These are phyloP conservation scores for Florisuga fusca DNA, from an alignment of 2,797 vertebrate genomes.

Conservation along the genomic window DNA sequence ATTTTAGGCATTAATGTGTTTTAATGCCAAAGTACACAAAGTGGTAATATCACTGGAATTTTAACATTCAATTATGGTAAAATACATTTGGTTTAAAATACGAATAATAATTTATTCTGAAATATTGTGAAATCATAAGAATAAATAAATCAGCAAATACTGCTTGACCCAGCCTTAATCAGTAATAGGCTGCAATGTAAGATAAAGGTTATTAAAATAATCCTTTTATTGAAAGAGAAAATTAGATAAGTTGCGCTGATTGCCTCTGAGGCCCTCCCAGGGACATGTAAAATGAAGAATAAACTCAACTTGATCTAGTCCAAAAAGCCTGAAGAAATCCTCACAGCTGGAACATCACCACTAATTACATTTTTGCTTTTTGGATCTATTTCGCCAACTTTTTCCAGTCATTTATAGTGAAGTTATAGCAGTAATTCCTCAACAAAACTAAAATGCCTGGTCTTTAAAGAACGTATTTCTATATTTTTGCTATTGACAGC, in stretches of 20 bases:
- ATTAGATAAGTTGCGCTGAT: constrained; percentile 78
- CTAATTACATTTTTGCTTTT: constrained; percentile 77
- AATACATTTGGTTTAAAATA: constrained; percentile 16
- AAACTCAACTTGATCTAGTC: constrained; percentile 78
- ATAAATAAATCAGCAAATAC: constrained; percentile 49
- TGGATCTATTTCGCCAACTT: constrained; percentile 69
- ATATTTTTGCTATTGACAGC: constrained; percentile 62
- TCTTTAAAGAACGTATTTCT: constrained; percentile 67
- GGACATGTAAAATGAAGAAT: constrained; percentile 73
- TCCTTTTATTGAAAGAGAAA: constrained; percentile 77
- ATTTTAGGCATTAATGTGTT: neutral
- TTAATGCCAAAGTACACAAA: neutral
- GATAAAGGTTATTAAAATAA: constrained; percentile 78
- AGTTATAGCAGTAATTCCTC: constrained; percentile 57
- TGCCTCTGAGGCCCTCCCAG: constrained; percentile 76
- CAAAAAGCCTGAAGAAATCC: constrained; percentile 72
- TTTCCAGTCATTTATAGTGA: constrained; percentile 70
- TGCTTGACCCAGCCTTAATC: constrained; percentile 52
- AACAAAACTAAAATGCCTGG: constrained; percentile 65
- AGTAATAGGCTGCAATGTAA: constrained; percentile 69
- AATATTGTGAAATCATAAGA: constrained; percentile 26
- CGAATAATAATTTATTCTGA: constrained; percentile 15
- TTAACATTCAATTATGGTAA: neutral
- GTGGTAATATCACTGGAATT: neutral
- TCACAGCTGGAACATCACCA: constrained; percentile 75